Evolutionary conservation across 92 coral and sea anemone genomes (phyloP).

Genomic region (Blastomussa wellsi): DNA sequence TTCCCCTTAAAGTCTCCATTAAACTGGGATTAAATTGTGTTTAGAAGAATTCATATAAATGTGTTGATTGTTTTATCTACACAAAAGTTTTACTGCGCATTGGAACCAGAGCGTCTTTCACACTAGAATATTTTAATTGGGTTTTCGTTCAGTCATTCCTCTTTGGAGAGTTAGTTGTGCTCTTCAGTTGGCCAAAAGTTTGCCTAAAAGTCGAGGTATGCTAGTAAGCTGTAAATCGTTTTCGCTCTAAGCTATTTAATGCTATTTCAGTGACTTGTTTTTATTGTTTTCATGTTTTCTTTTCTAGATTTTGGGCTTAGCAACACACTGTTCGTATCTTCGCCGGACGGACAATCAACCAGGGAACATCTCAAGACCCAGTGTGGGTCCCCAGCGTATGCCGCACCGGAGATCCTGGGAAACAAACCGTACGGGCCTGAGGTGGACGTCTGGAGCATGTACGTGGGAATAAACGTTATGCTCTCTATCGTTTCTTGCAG

Average conservation of each 20-base stretch:
- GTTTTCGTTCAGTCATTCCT: background rate
- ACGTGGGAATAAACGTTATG: slow-evolving; percentile 40
- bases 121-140: too few relatives aligned
- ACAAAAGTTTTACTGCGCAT: too few relatives aligned
- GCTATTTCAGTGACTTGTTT: background rate
- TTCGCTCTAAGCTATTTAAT: background rate
- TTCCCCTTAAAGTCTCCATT: too few relatives aligned
- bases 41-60: too few relatives aligned
- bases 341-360: slow-evolving; percentile 64
- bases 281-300: background rate
- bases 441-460: slow-evolving; percentile 99
- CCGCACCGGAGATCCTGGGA: slow-evolving; percentile 98
- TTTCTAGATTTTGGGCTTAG: slow-evolving; percentile 91
- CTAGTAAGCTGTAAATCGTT: background rate
- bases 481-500: background rate
- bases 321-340: slow-evolving; percentile 72
- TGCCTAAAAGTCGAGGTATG: background rate
- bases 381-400: slow-evolving; percentile 99
- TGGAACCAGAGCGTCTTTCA: background rate
- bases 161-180: background rate
- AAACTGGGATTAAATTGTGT: too few relatives aligned
- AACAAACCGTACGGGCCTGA: slow-evolving; percentile 94
- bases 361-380: slow-evolving; percentile 88
- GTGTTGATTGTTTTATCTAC: too few relatives aligned
- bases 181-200: background rate